These are phyloP conservation scores for Meiosimyza platycephala DNA, from an alignment of 2,888 invertebrate genomes.

Conservation along the genomic window DNA sequence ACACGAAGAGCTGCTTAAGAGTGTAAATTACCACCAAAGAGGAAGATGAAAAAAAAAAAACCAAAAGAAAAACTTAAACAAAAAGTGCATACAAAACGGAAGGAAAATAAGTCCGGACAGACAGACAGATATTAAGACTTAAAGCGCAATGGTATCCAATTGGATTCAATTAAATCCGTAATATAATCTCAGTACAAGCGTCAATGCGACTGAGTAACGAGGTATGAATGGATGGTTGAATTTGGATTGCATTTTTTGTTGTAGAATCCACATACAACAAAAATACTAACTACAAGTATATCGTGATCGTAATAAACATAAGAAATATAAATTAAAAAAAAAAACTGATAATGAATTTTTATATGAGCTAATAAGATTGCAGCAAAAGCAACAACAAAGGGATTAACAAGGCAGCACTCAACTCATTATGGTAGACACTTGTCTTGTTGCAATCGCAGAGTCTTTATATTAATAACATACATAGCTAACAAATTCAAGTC, in stretches of 20 bases:
- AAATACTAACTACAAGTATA: conserved; percentile 34
- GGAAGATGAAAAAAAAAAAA: neutral
- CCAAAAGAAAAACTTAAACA: neutral
- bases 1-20: conserved; percentile 29
- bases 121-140: neutral
- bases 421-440: too few relatives aligned
- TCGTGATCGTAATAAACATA: conserved; percentile 34
- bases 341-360: too few relatives aligned
- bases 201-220: neutral
- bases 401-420: too few relatives aligned
- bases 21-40: conserved; percentile 19
- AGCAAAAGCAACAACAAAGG: conserved; percentile 2
- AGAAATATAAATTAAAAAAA: too few relatives aligned
- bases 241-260: neutral
- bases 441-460: too few relatives aligned
- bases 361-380: neutral
- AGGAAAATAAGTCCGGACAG: neutral
- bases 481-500: too few relatives aligned
- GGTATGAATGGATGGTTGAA: conserved; percentile 4
- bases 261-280: neutral
- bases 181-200: conserved; percentile 2
- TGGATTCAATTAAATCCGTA: conserved; percentile 31
- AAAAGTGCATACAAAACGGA: neutral
- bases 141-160: conserved; percentile 21
- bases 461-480: too few relatives aligned